These are phyloP conservation scores for Brienomyrus brachyistius DNA, from an alignment of 2,113 vertebrate species.

Conservation along the genomic window DNA sequence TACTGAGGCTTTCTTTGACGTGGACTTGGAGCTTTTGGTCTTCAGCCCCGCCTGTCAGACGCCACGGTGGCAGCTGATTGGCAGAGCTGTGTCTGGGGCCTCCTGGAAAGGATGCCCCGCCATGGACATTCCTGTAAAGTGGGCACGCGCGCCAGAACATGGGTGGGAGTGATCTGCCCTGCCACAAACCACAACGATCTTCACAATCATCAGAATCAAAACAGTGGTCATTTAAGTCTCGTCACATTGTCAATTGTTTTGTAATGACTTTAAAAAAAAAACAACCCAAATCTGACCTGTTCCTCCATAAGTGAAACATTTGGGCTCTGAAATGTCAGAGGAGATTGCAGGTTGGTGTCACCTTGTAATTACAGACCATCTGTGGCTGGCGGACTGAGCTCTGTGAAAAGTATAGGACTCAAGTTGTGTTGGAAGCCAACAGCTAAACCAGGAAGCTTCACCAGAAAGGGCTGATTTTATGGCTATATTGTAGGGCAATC, in stretches of 20 bases:
- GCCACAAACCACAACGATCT: neutral
- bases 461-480: neutral
- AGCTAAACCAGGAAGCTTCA: neutral
- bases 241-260: neutral
- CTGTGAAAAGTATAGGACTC: neutral
- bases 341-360: neutral
- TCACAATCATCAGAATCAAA: neutral
- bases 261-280: neutral
- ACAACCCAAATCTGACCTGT: neutral
- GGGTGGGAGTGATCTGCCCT: neutral
- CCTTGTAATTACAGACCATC: neutral
- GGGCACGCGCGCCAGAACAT: neutral
- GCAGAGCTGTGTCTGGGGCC: neutral
- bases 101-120: neutral
- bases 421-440: neutral
- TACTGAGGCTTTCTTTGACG: neutral
- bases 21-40: neutral
- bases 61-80: neutral
- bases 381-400: neutral
- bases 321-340: neutral
- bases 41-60: neutral
- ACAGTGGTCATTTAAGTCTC: neutral
- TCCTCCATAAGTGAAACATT: neutral
- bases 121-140: neutral
- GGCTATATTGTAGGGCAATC: neutral